Evolutionary conservation across 2,797 vertebrate species (phyloP).

Genomic region (Pangasius krempfi): DNA sequence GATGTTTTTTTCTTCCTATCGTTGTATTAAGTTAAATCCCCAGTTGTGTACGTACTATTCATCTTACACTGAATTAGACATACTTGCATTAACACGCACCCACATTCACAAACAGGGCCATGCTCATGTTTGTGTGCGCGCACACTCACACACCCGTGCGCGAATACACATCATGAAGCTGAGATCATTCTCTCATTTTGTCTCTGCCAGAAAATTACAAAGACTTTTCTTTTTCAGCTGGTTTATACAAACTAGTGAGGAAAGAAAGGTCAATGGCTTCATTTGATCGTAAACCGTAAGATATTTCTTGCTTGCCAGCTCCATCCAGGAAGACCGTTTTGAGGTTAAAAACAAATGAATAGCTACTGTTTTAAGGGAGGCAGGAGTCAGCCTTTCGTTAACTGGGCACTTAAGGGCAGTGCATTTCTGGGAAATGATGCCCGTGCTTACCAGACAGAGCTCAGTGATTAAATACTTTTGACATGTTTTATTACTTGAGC

Average conservation of each 20-base stretch:
- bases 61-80: constrained; percentile 2
- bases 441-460: constrained; percentile 21
- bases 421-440: constrained; percentile 49
- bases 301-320: constrained; percentile 34
- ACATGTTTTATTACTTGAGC: constrained; percentile 35
- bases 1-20: background rate
- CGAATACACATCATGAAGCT: constrained; percentile 26
- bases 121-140: background rate
- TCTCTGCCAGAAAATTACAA: constrained; percentile 40
- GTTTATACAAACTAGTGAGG: background rate
- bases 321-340: constrained; percentile 32
- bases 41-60: background rate
- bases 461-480: constrained; percentile 42
- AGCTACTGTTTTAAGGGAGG: constrained; percentile 43
- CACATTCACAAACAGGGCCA: background rate
- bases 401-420: constrained; percentile 39
- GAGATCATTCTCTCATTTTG: constrained; percentile 25
- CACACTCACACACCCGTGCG: background rate
- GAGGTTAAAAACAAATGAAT: constrained; percentile 48
- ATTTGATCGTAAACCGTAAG: constrained; percentile 30
- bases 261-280: constrained; percentile 40
- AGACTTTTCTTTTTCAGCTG: constrained; percentile 34
- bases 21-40: background rate
- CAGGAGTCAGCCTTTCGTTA: constrained; percentile 29
- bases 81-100: background rate